Percentiles rank a stretch among this genome's conserved stretches.
phyloP scores from a whole-genome alignment of 92 coral and sea anemone genomes.

The Siderastrea radians region DNA sequence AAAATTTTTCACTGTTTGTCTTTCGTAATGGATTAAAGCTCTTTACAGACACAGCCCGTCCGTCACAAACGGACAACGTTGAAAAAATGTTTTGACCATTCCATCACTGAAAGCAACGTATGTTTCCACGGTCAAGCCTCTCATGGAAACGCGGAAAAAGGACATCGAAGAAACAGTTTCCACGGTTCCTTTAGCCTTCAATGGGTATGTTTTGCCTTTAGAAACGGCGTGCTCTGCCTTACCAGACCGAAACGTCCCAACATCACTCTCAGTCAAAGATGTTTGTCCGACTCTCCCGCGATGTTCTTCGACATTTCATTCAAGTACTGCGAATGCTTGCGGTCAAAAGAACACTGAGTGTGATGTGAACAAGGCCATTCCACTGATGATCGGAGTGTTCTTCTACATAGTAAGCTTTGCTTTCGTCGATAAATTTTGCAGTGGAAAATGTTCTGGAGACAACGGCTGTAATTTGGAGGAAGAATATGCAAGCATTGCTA shows the following conservation, averaged over 20 bases:
- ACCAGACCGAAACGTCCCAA: slow-evolving; percentile 41
- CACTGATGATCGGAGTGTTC: slow-evolving; percentile 62
- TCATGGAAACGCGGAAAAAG: slow-evolving; percentile 6
- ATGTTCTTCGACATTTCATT: slow-evolving; percentile 40
- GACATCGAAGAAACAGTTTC: background rate
- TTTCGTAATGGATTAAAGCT: background rate
- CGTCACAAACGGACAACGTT: background rate
- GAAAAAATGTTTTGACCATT: background rate
- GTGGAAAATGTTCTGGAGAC: slow-evolving; percentile 1
- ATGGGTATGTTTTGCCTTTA: slow-evolving; percentile 39
- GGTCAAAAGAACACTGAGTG: slow-evolving; percentile 42
- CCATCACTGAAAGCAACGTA: slow-evolving; percentile 2
- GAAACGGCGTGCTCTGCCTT: slow-evolving; percentile 21
- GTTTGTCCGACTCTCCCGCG: slow-evolving; percentile 49
- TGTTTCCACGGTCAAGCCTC: slow-evolving; percentile 19
- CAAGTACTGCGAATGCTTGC: slow-evolving; percentile 60
- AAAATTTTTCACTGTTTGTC: background rate
- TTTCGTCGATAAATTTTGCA: slow-evolving; percentile 36
- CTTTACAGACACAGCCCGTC: background rate
- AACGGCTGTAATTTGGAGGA: slow-evolving; percentile 37
- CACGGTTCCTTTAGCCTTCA: background rate
- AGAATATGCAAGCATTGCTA: slow-evolving; percentile 16
- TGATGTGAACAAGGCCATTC: slow-evolving; percentile 59
- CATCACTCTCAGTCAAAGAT: slow-evolving; percentile 45
- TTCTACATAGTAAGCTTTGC: slow-evolving; percentile 46